phyloP scores from a whole-genome alignment of 2,888 invertebrate genomes.

The Caenorhabditis panamensis region DNA sequence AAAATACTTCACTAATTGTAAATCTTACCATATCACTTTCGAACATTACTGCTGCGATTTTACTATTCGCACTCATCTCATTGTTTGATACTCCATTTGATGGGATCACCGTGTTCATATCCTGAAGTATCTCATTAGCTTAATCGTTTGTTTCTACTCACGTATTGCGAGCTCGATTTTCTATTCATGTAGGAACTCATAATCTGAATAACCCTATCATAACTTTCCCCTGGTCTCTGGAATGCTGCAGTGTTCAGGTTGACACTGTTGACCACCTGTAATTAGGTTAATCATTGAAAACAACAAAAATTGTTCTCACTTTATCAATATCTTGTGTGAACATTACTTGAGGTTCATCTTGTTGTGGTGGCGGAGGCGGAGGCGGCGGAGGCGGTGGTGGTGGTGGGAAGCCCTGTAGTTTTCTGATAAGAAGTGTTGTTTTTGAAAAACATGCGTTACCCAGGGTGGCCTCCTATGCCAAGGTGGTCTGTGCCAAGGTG shows the following conservation, averaged over 20 bases:
- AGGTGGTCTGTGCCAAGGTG: constrained; percentile 40
- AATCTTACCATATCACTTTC: constrained; percentile 60
- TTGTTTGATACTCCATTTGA: constrained; percentile 42
- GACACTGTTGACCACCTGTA: constrained; percentile 66
- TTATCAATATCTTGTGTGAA: constrained; percentile 54
- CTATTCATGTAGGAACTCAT: constrained; percentile 62
- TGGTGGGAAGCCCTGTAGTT: constrained; percentile 25
- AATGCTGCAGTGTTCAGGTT: constrained; percentile 62
- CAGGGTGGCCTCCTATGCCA: constrained; percentile 46
- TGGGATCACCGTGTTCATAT: constrained; percentile 50
- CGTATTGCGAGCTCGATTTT: constrained; percentile 60
- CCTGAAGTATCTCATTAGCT: constrained; percentile 8
- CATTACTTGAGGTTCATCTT: constrained; percentile 43
- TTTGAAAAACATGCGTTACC: constrained; percentile 1
- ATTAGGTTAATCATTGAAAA: background rate
- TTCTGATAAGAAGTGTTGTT: too few species aligned
- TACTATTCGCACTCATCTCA: constrained; percentile 59
- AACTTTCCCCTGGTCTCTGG: constrained; percentile 65
- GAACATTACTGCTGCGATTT: constrained; percentile 62
- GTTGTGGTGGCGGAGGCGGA: constrained; percentile 32
- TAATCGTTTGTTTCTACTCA: constrained; percentile 24
- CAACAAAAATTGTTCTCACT: too few species aligned
- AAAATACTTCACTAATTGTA: background rate
- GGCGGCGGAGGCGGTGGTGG: constrained; percentile 54
- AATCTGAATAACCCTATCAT: constrained; percentile 65